These are phyloP conservation scores for Mionectes olivaceus DNA, from an alignment of 2,797 vertebrate species.

Conservation along the genomic window DNA sequence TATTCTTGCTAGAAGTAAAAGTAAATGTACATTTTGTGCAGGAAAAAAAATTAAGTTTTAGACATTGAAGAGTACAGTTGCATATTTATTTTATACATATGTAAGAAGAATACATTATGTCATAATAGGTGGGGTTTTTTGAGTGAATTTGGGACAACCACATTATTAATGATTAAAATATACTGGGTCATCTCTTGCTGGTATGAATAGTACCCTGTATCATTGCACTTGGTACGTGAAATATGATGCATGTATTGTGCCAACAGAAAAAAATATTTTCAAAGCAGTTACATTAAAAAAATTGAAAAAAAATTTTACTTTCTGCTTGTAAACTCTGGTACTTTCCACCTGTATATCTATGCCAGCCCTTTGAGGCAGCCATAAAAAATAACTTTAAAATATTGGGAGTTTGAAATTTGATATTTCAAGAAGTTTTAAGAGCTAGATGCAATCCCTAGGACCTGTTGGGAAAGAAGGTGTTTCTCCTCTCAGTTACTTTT, in stretches of 20 bases:
- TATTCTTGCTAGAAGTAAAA: slow-evolving; percentile 32
- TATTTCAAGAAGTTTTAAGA: slow-evolving; percentile 42
- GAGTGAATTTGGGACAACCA: neutral
- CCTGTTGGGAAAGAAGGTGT: neutral
- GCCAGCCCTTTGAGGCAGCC: neutral
- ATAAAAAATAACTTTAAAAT: slow-evolving; percentile 47
- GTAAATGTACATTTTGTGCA: neutral
- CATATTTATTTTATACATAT: neutral
- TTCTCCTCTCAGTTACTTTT: slow-evolving; percentile 39
- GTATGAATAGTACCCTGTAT: neutral
- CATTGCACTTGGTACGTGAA: neutral
- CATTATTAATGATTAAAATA: neutral
- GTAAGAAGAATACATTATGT: neutral
- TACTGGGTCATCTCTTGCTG: neutral
- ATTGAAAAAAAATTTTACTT: rapidly evolving
- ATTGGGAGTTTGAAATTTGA: slow-evolving; percentile 18
- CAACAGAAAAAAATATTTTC: slow-evolving; percentile 9
- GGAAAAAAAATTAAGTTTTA: neutral
- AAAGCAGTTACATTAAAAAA: slow-evolving; percentile 1
- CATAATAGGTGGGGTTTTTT: neutral
- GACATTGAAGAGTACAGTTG: neutral
- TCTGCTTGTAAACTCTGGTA: slow-evolving; percentile 27
- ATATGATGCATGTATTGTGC: neutral
- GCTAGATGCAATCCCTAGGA: neutral
- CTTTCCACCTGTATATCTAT: slow-evolving; percentile 28